A percentile compares a stretch with the other conserved stretches of the same genome.
Conservation (phyloP, 2,888 invertebrate genomes). For the Ethmia dodecea region DNA sequence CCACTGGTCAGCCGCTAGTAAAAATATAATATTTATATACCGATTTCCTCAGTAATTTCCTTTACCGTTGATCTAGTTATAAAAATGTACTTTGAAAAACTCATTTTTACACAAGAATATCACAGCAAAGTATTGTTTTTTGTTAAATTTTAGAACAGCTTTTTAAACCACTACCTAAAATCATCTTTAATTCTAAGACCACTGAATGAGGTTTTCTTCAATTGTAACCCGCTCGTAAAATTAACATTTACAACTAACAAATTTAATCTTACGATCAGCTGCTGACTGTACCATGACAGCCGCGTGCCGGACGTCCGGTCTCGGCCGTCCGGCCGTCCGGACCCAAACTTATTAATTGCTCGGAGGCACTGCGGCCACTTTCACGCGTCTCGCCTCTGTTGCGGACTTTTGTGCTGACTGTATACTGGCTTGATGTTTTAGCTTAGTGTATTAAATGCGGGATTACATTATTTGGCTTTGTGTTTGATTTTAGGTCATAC, state of each 20-base stretch:
- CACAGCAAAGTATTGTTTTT: too few species aligned
- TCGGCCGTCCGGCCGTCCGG: slow-evolving; percentile 31
- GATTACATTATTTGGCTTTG: too few species aligned
- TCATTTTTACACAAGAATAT: too few species aligned
- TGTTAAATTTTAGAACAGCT: too few species aligned
- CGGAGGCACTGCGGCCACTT: slow-evolving; percentile 37
- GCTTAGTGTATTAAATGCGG: too few species aligned
- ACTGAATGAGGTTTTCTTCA: not conserved
- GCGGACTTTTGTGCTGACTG: slow-evolving; percentile 23
- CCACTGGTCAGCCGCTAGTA: too few species aligned
- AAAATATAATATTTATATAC: too few species aligned
- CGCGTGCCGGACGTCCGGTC: slow-evolving; percentile 56
- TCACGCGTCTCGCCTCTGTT: slow-evolving; percentile 31
- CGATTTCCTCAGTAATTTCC: too few species aligned
- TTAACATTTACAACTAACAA: not conserved
- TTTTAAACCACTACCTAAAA: too few species aligned
- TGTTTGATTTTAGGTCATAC: not conserved
- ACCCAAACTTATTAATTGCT: slow-evolving; percentile 70
- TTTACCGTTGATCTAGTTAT: too few species aligned
- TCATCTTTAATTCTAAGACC: not conserved
- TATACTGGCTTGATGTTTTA: slow-evolving; percentile 3
- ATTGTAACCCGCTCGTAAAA: not conserved
- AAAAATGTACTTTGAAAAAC: too few species aligned
- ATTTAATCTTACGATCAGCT: slow-evolving; percentile 11
- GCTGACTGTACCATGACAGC: slow-evolving; percentile 39